phyloP scores from a whole-genome alignment of 2,888 invertebrate species.

The Drosophila infuscata region DNA sequence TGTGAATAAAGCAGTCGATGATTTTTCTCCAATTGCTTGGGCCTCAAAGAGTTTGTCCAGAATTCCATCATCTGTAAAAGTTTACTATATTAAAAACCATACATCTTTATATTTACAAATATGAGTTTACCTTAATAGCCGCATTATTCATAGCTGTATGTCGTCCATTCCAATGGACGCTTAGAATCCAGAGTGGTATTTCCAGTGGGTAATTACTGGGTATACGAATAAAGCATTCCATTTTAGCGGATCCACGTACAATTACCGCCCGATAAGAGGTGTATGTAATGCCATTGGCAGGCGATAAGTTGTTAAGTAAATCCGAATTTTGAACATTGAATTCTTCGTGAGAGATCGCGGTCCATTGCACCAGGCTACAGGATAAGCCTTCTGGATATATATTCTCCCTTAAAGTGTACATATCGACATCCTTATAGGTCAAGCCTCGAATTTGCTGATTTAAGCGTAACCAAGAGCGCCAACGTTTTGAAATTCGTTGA shows the following conservation, averaged over 20 bases:
- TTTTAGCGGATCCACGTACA: conserved; percentile 92
- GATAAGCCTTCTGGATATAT: conserved; percentile 84
- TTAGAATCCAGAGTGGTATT: conserved; percentile 91
- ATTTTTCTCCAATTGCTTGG: conserved; percentile 68
- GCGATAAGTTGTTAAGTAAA: conserved; percentile 37
- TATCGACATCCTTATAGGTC: conserved; percentile 81
- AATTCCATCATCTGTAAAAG: conserved; percentile 86
- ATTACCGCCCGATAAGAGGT: conserved; percentile 92
- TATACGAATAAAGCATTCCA: conserved; percentile 91
- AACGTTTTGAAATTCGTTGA: conserved; percentile 89
- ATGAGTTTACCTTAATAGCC: conserved; percentile 88
- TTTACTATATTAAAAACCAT: background rate
- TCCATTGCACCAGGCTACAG: conserved; percentile 89
- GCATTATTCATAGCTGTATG: conserved; percentile 88
- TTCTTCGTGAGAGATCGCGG: conserved; percentile 89
- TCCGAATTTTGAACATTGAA: conserved; percentile 70
- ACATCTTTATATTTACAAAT: background rate
- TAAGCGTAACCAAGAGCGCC: conserved; percentile 90
- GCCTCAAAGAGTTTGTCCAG: conserved; percentile 84
- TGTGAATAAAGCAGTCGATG: conserved; percentile 89
- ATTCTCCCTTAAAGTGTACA: conserved; percentile 70
- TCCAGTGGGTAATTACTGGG: conserved; percentile 93
- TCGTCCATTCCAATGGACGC: conserved; percentile 89
- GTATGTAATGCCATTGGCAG: conserved; percentile 86
- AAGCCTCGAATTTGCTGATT: conserved; percentile 90